phyloP scores from a whole-genome alignment of 1,140 invertebrate species.

The Drosophila pachea region DNA sequence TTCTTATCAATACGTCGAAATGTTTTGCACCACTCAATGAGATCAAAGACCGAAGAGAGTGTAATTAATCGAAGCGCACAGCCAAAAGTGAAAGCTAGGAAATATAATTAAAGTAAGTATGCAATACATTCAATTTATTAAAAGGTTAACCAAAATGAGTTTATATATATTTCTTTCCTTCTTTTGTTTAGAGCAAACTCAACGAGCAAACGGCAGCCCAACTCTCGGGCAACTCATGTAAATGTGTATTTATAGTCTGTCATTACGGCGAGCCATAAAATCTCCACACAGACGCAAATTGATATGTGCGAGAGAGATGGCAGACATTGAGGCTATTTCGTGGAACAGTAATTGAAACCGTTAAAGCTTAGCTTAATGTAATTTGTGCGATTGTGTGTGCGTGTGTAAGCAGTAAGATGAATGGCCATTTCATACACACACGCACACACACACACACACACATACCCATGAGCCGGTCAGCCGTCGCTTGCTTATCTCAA shows the following conservation, averaged over 20 bases:
- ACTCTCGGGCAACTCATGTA: not conserved
- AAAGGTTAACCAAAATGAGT: too few relatives aligned
- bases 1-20: constrained; percentile 42
- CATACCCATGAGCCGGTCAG: constrained; percentile 47
- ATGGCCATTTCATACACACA: constrained; percentile 43
- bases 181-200: too few relatives aligned
- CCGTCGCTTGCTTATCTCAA: constrained; percentile 57
- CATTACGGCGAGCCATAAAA: constrained; percentile 43
- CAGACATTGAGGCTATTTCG: constrained; percentile 42
- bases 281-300: constrained; percentile 55
- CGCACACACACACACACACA: constrained; percentile 7
- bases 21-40: constrained; percentile 7
- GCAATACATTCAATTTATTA: too few relatives aligned
- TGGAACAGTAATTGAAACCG: constrained; percentile 67
- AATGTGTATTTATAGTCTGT: not conserved
- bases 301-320: not conserved
- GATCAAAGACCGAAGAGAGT: constrained; percentile 5
- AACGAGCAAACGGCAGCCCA: not conserved
- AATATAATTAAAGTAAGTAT: too few relatives aligned
- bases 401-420: constrained; percentile 24
- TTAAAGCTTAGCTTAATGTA: constrained; percentile 56
- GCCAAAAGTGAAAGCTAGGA: not conserved
- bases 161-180: not conserved
- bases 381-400: constrained; percentile 35
- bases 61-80: not conserved